Percentiles rank a stretch among this genome's conserved stretches.
phyloP scores from a whole-genome alignment of 2,113 vertebrate species.

The Rhodinocichla rosea region DNA sequence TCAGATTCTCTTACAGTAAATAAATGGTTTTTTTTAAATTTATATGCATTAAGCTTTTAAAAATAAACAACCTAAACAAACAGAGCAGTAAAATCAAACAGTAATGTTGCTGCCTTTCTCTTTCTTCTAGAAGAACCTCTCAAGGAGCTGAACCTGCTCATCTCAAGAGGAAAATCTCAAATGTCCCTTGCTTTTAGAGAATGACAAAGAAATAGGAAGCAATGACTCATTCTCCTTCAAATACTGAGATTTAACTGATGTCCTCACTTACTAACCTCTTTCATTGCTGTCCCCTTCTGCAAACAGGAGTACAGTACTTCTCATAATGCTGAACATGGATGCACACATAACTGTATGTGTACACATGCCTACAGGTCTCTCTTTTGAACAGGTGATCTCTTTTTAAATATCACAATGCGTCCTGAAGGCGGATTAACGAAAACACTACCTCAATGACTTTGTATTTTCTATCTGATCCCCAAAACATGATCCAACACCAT shows the following conservation, averaged over 20 bases:
- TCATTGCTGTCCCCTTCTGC: not conserved
- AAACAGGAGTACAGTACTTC: not conserved
- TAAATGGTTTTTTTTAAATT: not conserved
- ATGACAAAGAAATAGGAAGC: not conserved
- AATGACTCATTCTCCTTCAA: not conserved
- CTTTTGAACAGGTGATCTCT: not conserved
- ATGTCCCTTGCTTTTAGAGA: not conserved
- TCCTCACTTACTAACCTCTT: not conserved
- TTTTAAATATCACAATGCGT: not conserved
- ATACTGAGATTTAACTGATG: not conserved
- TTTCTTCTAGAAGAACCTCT: not conserved
- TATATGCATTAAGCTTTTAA: not conserved
- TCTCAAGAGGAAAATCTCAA: not conserved
- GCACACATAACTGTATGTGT: fast-evolving
- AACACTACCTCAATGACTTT: not conserved
- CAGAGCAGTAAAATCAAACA: not conserved
- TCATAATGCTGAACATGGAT: not conserved
- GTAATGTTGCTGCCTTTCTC: not conserved
- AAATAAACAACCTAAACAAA: not conserved
- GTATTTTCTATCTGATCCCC: not conserved
- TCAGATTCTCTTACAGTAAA: not conserved
- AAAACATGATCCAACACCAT: not conserved
- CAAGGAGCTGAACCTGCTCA: not conserved
- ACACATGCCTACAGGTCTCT: not conserved
- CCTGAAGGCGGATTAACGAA: not conserved